phyloP scores from a whole-genome alignment of 2,888 invertebrate species.

The Saturnia pavonia region DNA sequence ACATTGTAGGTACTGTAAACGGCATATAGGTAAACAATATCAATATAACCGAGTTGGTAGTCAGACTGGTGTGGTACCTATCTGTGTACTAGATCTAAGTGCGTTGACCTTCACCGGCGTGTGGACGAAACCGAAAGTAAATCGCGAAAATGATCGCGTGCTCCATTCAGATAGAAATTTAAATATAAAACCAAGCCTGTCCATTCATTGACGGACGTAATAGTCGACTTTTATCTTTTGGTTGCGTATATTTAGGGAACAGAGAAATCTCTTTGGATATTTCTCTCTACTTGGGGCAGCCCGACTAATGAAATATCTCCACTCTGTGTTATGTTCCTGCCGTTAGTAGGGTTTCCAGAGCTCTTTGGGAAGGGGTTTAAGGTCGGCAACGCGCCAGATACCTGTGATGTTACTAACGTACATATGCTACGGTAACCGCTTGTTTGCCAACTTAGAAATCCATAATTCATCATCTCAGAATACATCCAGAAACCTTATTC shows the following conservation, averaged over 20 bases:
- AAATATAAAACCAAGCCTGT: background rate
- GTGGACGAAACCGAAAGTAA: slow-evolving; percentile 55
- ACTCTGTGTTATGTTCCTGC: too few relatives aligned
- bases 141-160: slow-evolving; percentile 41
- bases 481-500: too few relatives aligned
- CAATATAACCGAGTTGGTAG: slow-evolving; percentile 32
- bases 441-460: too few relatives aligned
- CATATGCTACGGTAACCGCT: too few relatives aligned
- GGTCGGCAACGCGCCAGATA: too few relatives aligned
- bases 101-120: slow-evolving; percentile 47
- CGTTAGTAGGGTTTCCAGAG: too few relatives aligned
- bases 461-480: too few relatives aligned
- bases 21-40: slow-evolving; percentile 44
- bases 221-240: background rate
- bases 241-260: background rate
- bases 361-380: too few relatives aligned
- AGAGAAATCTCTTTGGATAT: too few relatives aligned
- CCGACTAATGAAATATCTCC: too few relatives aligned
- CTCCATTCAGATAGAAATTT: background rate
- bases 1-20: slow-evolving; percentile 9
- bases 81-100: slow-evolving; percentile 50
- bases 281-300: too few relatives aligned
- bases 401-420: too few relatives aligned
- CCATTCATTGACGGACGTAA: slow-evolving; percentile 1
- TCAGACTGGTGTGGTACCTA: slow-evolving; percentile 25